Percentiles rank a stretch among this genome's conserved stretches.
phyloP scores from a whole-genome alignment of 2,113 vertebrate genomes.

The Cottus gobio region DNA sequence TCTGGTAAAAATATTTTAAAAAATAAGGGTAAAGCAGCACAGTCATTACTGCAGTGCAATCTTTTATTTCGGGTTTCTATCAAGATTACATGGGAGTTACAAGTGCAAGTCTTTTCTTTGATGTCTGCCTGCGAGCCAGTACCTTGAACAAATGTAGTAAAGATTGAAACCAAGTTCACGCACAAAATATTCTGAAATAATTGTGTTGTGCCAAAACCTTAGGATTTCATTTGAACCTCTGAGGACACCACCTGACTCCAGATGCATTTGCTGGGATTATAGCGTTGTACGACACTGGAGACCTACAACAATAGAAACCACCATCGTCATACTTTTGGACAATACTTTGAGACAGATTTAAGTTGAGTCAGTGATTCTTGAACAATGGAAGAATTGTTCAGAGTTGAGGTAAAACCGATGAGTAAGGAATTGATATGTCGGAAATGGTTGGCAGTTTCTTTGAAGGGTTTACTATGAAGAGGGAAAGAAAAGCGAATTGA shows the following conservation, averaged over 20 bases:
- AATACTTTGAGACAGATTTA: not conserved
- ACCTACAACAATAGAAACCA: not conserved
- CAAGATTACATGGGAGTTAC: not conserved
- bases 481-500: not conserved
- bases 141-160: not conserved
- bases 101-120: not conserved
- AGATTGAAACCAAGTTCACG: slow-evolving; percentile 10
- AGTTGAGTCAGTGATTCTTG: not conserved
- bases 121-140: slow-evolving; percentile 6
- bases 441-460: not conserved
- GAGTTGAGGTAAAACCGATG: slow-evolving; percentile 5
- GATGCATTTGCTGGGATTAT: not conserved
- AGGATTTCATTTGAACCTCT: not conserved
- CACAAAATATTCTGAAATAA: not conserved
- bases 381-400: not conserved
- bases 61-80: not conserved
- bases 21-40: not conserved
- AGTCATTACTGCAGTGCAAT: slow-evolving; percentile 3
- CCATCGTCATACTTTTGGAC: not conserved
- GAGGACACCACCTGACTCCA: not conserved
- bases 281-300: not conserved
- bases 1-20: slow-evolving; percentile 2
- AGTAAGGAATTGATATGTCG: not conserved
- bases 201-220: not conserved
- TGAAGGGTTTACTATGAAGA: not conserved